phyloP scores from a whole-genome alignment of 2,888 invertebrate genomes.

The Lochmaea capreae region DNA sequence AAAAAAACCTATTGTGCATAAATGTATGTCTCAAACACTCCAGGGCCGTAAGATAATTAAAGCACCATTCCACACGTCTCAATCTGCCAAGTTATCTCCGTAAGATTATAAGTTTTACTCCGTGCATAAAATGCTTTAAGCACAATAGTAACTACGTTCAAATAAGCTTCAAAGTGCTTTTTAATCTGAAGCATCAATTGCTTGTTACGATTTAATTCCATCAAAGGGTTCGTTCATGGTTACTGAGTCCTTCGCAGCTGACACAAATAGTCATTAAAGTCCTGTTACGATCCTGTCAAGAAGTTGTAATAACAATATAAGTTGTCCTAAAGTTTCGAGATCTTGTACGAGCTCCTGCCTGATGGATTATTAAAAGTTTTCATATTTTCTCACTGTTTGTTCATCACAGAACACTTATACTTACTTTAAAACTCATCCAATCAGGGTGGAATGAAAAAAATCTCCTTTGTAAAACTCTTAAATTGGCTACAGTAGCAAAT shows the following conservation, averaged over 20 bases:
- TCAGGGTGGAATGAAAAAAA: slow-evolving; percentile 18
- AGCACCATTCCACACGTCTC: neutral
- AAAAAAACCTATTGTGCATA: too few relatives aligned
- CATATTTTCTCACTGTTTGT: slow-evolving; percentile 47
- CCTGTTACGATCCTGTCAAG: slow-evolving; percentile 39
- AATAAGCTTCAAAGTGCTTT: slow-evolving; percentile 10
- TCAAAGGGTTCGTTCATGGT: slow-evolving; percentile 28
- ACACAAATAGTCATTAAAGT: slow-evolving; percentile 42
- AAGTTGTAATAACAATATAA: slow-evolving; percentile 49
- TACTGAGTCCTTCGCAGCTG: slow-evolving; percentile 33
- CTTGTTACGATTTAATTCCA: slow-evolving; percentile 28
- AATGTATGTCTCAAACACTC: neutral
- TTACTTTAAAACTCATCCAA: slow-evolving; percentile 33
- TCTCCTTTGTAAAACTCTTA: neutral
- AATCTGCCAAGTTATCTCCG: neutral
- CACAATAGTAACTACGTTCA: neutral
- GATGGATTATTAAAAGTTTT: slow-evolving; percentile 52
- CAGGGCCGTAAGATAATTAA: neutral
- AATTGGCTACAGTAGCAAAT: neutral
- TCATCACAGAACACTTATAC: slow-evolving; percentile 33
- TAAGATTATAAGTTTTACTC: neutral
- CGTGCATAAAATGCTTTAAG: neutral
- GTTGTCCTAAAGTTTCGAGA: slow-evolving; percentile 45
- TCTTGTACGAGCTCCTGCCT: slow-evolving; percentile 32
- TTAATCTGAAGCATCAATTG: slow-evolving; percentile 9